phyloP scores from a whole-genome alignment of 2,113 vertebrate species.

The Arothron firmamentum region DNA sequence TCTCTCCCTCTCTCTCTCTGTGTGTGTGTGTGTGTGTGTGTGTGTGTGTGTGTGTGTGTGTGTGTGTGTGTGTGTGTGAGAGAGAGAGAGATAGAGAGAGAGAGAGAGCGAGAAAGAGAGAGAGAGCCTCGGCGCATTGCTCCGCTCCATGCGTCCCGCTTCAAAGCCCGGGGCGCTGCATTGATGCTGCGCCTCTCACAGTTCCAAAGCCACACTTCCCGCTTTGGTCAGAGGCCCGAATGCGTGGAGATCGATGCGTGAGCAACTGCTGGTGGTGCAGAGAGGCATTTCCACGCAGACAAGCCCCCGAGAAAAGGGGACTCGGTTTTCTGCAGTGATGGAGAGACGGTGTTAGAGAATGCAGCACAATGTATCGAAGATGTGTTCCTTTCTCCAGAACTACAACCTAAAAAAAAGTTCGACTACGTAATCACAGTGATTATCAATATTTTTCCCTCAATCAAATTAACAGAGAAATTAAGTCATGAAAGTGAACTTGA shows the following conservation, averaged over 20 bases:
- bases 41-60: too few species aligned
- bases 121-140: constrained; percentile 33
- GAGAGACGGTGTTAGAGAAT: not conserved
- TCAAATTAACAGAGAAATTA: too few species aligned
- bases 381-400: too few species aligned
- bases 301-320: not conserved
- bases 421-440: too few species aligned
- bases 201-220: constrained; percentile 35
- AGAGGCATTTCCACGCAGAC: constrained; percentile 16
- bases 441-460: too few species aligned
- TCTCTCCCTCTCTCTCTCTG: too few species aligned
- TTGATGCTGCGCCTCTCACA: constrained; percentile 27
- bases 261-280: constrained; percentile 36
- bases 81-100: too few species aligned
- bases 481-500: too few species aligned
- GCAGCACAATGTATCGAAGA: constrained; percentile 34
- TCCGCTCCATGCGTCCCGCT: constrained; percentile 29
- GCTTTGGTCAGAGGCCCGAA: constrained; percentile 28
- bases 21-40: too few species aligned
- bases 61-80: not conserved
- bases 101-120: too few species aligned
- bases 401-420: too few species aligned
- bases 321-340: constrained; percentile 10
- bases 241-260: constrained; percentile 47
- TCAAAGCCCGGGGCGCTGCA: constrained; percentile 37